Percentiles rank a stretch among this genome's conserved stretches.
phyloP scores from a whole-genome alignment of 1,140 invertebrate genomes.

The Chrysoperla carnea region DNA sequence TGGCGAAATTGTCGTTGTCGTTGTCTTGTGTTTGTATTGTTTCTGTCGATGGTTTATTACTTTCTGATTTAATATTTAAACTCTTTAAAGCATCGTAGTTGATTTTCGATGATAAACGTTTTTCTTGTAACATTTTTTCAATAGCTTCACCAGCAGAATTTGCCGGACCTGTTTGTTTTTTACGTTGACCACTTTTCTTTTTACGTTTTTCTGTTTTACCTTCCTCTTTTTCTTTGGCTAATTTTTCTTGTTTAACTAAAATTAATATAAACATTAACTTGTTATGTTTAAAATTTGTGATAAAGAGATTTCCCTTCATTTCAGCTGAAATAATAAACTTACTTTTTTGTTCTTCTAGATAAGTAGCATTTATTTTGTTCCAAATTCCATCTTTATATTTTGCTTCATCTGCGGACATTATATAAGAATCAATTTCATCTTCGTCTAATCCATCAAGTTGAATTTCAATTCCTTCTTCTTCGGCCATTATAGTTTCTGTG shows the following conservation, averaged over 20 bases:
- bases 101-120: slow-evolving; percentile 90
- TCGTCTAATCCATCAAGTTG: slow-evolving; percentile 70
- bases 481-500: slow-evolving; percentile 12
- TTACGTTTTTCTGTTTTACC: slow-evolving; percentile 63
- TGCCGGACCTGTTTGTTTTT: slow-evolving; percentile 36
- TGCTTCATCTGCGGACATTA: slow-evolving; percentile 67
- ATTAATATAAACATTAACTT: background rate
- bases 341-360: slow-evolving; percentile 67
- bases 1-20: no score
- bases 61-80: slow-evolving; percentile 38
- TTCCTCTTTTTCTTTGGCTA: slow-evolving; percentile 54
- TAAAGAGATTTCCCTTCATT: background rate
- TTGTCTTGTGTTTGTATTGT: no score
- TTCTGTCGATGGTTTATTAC: slow-evolving; percentile 3
- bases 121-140: slow-evolving; percentile 87
- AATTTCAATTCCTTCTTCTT: slow-evolving; percentile 41
- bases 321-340: slow-evolving; percentile 12
- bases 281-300: slow-evolving; percentile 1
- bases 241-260: slow-evolving; percentile 57
- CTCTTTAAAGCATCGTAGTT: slow-evolving; percentile 93
- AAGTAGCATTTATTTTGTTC: slow-evolving; percentile 69
- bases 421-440: slow-evolving; percentile 72
- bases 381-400: slow-evolving; percentile 64
- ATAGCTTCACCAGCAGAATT: slow-evolving; percentile 84
- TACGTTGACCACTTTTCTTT: slow-evolving; percentile 41